Conservation (phyloP, 2,888 invertebrate species). For the Ischnus inquisitorius region DNA sequence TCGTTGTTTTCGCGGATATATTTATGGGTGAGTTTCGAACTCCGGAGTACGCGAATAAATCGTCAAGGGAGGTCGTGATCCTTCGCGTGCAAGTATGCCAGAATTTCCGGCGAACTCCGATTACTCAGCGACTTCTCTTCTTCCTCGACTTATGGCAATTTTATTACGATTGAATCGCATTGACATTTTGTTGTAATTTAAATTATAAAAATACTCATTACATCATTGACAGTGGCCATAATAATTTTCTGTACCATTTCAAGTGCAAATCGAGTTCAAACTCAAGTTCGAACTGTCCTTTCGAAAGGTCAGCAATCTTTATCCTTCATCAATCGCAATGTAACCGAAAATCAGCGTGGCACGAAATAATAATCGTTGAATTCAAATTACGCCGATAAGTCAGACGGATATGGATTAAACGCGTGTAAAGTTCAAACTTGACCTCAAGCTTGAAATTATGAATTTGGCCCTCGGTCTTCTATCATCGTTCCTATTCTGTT, state of each 20-base stretch:
- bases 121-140: neutral
- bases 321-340: too few species aligned
- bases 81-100: constrained; percentile 53
- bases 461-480: neutral
- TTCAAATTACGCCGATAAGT: too few species aligned
- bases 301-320: too few species aligned
- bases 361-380: too few species aligned
- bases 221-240: too few species aligned
- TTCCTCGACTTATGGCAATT: neutral
- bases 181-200: too few species aligned
- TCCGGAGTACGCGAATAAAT: constrained; percentile 36
- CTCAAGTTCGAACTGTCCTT: neutral
- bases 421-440: too few species aligned
- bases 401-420: too few species aligned
- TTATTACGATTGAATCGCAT: neutral
- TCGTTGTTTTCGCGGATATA: constrained; percentile 7
- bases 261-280: too few species aligned
- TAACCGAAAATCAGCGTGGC: too few species aligned
- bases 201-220: too few species aligned
- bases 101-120: constrained; percentile 34
- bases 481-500: neutral
- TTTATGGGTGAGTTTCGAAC: constrained; percentile 30
- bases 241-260: too few species aligned
- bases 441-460: neutral
- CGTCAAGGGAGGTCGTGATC: constrained; percentile 40